A percentile compares a stretch with the other conserved stretches of the same genome.
phyloP scores from a whole-genome alignment of 30 jellyfish, hydroid and myxozoan species.

The Mastigias papua region DNA sequence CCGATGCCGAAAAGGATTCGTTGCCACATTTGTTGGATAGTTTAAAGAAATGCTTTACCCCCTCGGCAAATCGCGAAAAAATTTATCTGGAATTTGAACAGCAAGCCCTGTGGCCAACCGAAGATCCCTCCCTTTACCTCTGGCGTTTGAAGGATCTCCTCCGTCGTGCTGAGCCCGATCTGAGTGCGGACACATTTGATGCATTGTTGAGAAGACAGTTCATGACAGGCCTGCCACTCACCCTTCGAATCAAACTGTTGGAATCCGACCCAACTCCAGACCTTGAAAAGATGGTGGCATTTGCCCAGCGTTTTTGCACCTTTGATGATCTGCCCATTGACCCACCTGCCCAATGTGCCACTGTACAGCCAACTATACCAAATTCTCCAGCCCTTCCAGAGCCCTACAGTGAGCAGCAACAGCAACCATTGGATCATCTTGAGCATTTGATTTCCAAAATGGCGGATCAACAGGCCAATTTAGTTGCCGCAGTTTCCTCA shows the following conservation, averaged over 20 bases:
- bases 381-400: conserved; percentile 18
- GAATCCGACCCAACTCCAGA: conserved; percentile 61
- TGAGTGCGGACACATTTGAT: conserved; percentile 32
- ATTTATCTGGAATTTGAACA: conserved; percentile 31
- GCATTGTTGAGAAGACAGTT: conserved; percentile 32
- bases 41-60: conserved; percentile 38
- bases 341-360: conserved; percentile 51
- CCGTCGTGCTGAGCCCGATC: conserved; percentile 60
- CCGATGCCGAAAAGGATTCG: conserved; percentile 23
- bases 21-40: conserved; percentile 46
- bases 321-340: conserved; percentile 28
- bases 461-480: conserved; percentile 45
- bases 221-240: conserved; percentile 29
- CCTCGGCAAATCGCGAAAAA: conserved; percentile 33
- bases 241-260: conserved; percentile 37
- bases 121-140: conserved; percentile 41
- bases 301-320: conserved; percentile 54
- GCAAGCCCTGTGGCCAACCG: conserved; percentile 50
- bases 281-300: conserved; percentile 37
- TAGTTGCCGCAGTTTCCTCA: conserved; percentile 28
- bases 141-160: conserved; percentile 61
- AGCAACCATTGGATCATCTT: conserved; percentile 22
- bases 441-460: conserved; percentile 20
- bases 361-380: neutral
- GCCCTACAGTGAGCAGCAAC: neutral